A percentile compares a stretch with the other conserved stretches of the same genome.
These are phyloP conservation scores for Zaprionus taronus DNA, from an alignment of 1,140 invertebrate species.

Conservation along the genomic window DNA sequence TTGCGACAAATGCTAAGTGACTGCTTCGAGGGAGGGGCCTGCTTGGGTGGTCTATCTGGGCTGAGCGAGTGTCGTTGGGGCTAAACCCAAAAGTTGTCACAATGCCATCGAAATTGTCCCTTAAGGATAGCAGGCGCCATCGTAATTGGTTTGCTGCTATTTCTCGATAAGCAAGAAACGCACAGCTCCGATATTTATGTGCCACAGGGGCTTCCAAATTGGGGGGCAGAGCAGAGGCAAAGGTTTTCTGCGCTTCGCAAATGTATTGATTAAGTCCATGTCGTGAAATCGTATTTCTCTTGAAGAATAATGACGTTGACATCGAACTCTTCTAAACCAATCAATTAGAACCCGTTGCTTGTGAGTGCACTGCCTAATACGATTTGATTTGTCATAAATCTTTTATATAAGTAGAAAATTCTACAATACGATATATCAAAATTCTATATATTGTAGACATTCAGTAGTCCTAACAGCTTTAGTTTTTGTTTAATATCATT, in stretches of 20 bases:
- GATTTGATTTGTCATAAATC: too few species aligned
- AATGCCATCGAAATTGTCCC: slow-evolving; percentile 17
- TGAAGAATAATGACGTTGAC: background rate
- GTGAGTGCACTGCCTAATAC: too few species aligned
- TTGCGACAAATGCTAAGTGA: slow-evolving; percentile 31
- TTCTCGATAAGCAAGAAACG: slow-evolving; percentile 20
- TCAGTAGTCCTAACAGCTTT: too few species aligned
- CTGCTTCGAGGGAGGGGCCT: background rate
- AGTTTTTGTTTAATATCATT: too few species aligned
- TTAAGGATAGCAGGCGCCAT: slow-evolving; percentile 10
- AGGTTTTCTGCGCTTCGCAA: slow-evolving; percentile 3
- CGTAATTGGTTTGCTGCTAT: slow-evolving; percentile 36
- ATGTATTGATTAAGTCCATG: slow-evolving; percentile 23
- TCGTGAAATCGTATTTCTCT: slow-evolving; percentile 2
- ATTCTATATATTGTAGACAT: too few species aligned
- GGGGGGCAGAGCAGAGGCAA: background rate
- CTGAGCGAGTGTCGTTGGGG: background rate
- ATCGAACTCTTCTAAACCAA: background rate
- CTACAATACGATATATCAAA: too few species aligned
- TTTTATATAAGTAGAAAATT: too few species aligned
- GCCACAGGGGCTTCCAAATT: background rate
- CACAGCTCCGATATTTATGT: slow-evolving; percentile 26
- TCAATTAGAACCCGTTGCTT: background rate
- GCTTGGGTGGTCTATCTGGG: background rate
- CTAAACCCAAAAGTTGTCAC: slow-evolving; percentile 22